Evolutionary conservation across 2,113 vertebrate genomes (phyloP).

Genomic region (Helogale parvula): DNA sequence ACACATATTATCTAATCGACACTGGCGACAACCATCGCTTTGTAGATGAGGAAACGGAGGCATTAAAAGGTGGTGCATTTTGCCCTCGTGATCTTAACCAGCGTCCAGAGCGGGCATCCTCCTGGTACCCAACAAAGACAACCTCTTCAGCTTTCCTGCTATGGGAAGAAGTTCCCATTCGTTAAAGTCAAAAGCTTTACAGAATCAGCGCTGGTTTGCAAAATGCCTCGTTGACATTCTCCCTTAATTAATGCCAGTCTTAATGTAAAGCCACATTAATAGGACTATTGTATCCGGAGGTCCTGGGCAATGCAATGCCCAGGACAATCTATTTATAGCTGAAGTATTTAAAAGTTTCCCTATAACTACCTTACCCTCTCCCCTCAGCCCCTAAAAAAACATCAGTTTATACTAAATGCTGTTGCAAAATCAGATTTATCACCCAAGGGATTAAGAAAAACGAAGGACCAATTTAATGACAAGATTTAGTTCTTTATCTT

Average conservation of each 20-base stretch:
- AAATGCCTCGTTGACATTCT: slow-evolving; percentile 80
- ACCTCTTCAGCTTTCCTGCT: not conserved
- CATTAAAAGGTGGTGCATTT: not conserved
- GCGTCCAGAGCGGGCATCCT: not conserved
- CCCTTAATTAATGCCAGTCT: slow-evolving; percentile 85
- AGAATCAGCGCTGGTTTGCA: slow-evolving; percentile 68
- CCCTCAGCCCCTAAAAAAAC: slow-evolving; percentile 21
- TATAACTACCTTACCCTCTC: not conserved
- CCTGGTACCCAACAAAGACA: not conserved
- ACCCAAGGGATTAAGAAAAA: slow-evolving; percentile 87
- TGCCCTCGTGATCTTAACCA: not conserved
- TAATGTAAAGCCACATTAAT: slow-evolving; percentile 82
- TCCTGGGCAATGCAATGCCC: slow-evolving; percentile 76
- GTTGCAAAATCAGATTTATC: slow-evolving; percentile 87
- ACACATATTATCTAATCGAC: not conserved
- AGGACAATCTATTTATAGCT: slow-evolving; percentile 84
- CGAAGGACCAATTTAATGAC: slow-evolving; percentile 88
- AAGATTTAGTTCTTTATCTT: slow-evolving; percentile 90
- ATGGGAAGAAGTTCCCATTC: not conserved
- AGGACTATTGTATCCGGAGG: slow-evolving; percentile 79
- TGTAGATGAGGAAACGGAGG: not conserved
- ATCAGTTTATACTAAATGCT: slow-evolving; percentile 86
- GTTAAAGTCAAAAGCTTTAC: slow-evolving; percentile 12
- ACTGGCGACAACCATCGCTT: not conserved
- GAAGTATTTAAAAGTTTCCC: slow-evolving; percentile 82